Conservation (phyloP, 2,113 vertebrate species). For the Cheilinus undulatus region DNA sequence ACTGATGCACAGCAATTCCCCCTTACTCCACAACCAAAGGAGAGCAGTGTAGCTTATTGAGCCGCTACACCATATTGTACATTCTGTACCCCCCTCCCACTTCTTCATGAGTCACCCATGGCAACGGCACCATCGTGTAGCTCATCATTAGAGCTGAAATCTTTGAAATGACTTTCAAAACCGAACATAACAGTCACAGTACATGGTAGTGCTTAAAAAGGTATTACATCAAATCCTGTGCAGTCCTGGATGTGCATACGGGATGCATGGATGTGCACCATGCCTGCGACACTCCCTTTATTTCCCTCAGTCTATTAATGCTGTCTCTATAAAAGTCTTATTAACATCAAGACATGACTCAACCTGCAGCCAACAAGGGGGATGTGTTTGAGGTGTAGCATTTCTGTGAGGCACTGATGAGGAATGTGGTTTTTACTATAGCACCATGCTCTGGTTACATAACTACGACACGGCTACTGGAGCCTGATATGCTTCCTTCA, state of each 20-base stretch:
- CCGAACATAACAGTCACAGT: neutral
- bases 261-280: neutral
- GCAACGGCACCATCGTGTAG: slow-evolving; percentile 26
- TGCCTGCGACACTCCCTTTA: neutral
- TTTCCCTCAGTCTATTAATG: neutral
- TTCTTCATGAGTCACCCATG: slow-evolving; percentile 34
- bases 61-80: slow-evolving; percentile 15
- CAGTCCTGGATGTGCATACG: neutral
- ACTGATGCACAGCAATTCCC: neutral
- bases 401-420: neutral
- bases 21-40: neutral
- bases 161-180: neutral
- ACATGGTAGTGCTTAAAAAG: neutral
- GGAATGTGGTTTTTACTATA: slow-evolving; percentile 8
- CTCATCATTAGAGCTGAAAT: slow-evolving; percentile 2
- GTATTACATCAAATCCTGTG: neutral
- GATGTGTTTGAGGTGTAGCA: slow-evolving; percentile 15
- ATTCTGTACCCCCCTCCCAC: slow-evolving; percentile 33
- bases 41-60: neutral
- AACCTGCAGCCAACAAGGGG: neutral
- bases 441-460: slow-evolving; percentile 19
- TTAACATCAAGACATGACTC: neutral
- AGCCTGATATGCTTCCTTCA: neutral
- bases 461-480: slow-evolving; percentile 6
- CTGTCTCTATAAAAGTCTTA: neutral